Conservation (phyloP, 2,113 vertebrate genomes). For the Hippopotamus amphibius region DNA sequence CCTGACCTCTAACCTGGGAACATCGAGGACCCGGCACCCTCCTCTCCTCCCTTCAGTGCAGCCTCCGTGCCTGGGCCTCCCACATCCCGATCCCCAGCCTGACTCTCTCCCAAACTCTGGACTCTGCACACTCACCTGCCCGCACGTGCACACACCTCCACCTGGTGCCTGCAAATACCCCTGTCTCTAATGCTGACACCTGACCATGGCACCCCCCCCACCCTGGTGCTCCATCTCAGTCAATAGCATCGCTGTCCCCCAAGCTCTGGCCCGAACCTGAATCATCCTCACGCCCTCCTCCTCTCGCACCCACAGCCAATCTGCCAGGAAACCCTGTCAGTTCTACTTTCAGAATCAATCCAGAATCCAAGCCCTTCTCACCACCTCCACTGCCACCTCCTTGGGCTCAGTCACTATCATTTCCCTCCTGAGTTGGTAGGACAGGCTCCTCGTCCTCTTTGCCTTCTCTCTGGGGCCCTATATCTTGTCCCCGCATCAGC, state of each 20-base stretch:
- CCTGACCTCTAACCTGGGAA: background rate
- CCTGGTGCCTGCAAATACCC: background rate
- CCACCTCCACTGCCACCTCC: background rate
- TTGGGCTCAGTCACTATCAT: background rate
- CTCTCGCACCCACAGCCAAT: conserved; percentile 56
- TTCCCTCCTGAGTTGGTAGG: background rate
- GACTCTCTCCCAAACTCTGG: background rate
- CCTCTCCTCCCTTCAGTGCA: background rate
- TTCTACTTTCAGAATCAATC: background rate
- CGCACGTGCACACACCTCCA: background rate
- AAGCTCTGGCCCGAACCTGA: conserved; percentile 18
- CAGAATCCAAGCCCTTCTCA: conserved; percentile 16
- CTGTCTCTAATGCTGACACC: fast-evolving
- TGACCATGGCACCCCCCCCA: fast-evolving
- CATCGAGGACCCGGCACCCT: background rate
- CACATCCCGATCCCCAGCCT: fast-evolving
- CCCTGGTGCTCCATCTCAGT: background rate
- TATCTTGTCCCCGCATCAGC: background rate
- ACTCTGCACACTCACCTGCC: background rate
- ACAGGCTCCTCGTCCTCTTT: background rate
- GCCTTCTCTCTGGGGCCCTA: background rate
- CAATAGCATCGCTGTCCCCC: background rate
- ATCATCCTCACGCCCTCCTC: conserved; percentile 36
- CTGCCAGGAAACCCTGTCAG: conserved; percentile 25
- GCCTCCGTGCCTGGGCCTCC: background rate